These are phyloP conservation scores for Xestia c-nigrum DNA, from an alignment of 2,888 invertebrate species.

Conservation along the genomic window DNA sequence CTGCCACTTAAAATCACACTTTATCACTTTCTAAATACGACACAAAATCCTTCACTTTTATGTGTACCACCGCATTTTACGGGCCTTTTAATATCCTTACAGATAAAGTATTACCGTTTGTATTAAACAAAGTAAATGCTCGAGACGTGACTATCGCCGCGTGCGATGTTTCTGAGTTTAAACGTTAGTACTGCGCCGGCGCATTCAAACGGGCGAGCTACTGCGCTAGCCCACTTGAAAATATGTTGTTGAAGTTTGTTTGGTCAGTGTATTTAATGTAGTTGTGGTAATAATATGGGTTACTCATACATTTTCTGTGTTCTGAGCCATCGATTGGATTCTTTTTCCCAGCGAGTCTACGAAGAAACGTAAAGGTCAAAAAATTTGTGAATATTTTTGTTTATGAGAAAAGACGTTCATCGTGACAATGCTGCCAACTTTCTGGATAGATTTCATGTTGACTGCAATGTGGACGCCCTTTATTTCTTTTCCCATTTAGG, in stretches of 20 bases:
- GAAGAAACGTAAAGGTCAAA: background rate
- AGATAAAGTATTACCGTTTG: constrained; percentile 57
- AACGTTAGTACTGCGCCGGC: constrained; percentile 48
- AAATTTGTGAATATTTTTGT: background rate
- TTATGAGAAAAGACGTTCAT: no score
- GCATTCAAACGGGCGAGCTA: constrained; percentile 31
- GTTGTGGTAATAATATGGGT: background rate
- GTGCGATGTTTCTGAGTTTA: constrained; percentile 39
- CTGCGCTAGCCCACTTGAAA: constrained; percentile 26
- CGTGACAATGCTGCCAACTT: no score
- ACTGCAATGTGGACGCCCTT: no score
- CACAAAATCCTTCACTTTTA: constrained; percentile 32
- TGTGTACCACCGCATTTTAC: constrained; percentile 41
- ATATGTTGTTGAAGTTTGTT: background rate
- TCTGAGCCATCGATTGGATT: no score
- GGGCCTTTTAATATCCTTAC: constrained; percentile 31
- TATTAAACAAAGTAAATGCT: constrained; percentile 33
- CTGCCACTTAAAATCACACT: constrained; percentile 32
- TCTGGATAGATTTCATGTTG: no score
- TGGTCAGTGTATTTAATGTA: background rate
- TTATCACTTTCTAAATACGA: constrained; percentile 23
- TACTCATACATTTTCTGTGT: background rate
- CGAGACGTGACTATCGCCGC: constrained; percentile 58
- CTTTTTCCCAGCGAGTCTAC: background rate
- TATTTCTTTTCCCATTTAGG: no score